Percentiles rank a stretch among this genome's conserved stretches.
phyloP scores from a whole-genome alignment of 2,113 vertebrate genomes.

The Chloropsis cyanopogon region DNA sequence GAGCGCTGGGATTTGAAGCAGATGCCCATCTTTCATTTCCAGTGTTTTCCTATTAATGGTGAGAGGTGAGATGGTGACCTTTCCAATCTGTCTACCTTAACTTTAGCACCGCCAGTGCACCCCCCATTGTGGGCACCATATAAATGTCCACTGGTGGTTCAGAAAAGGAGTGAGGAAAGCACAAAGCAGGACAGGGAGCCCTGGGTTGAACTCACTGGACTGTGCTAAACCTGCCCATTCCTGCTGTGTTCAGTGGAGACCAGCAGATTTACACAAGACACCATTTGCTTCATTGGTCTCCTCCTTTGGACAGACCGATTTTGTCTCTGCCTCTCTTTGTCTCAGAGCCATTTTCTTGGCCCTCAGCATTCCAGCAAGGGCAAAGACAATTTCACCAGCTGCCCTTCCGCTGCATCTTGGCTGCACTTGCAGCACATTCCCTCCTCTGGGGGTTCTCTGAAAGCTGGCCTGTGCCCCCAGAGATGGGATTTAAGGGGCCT shows the following conservation, averaged over 20 bases:
- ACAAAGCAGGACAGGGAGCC: neutral
- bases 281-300: neutral
- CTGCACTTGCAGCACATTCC: neutral
- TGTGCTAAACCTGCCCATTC: neutral
- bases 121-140: fast-evolving
- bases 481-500: neutral
- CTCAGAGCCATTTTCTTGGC: neutral
- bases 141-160: neutral
- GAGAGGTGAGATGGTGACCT: neutral
- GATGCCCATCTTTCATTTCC: neutral
- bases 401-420: fast-evolving
- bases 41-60: neutral
- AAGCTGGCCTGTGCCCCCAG: fast-evolving
- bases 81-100: neutral
- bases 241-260: neutral
- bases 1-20: neutral
- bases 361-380: neutral
- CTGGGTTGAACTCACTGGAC: neutral
- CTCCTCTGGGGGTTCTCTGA: neutral
- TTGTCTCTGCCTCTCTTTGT: neutral
- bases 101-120: neutral
- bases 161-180: neutral
- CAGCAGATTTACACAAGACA: neutral
- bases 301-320: neutral
- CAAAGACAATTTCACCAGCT: fast-evolving